These are phyloP conservation scores for Trissolcus japonicus DNA, from an alignment of 2,888 invertebrate species.

Conservation along the genomic window DNA sequence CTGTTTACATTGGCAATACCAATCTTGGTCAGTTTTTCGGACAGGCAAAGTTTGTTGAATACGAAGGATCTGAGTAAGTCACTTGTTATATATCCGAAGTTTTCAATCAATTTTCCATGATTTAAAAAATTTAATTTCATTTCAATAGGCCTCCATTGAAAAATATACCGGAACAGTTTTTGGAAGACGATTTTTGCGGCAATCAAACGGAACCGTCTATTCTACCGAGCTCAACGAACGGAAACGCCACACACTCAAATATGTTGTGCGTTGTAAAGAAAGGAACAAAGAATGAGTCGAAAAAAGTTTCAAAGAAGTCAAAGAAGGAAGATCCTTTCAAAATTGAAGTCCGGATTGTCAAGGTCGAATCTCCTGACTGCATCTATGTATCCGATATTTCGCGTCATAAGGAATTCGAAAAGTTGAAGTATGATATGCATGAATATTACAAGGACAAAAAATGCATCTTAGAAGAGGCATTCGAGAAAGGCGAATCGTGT, in stretches of 20 bases:
- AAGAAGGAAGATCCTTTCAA: slow-evolving; percentile 73
- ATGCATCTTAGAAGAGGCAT: slow-evolving; percentile 29
- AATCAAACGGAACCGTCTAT: not conserved
- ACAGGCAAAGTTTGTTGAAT: not conserved
- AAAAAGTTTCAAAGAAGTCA: not conserved
- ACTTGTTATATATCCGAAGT: not conserved
- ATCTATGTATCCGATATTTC: slow-evolving; percentile 80
- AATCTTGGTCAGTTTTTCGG: slow-evolving; percentile 77
- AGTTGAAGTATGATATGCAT: slow-evolving; percentile 79
- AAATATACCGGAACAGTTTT: not conserved
- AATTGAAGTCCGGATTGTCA: slow-evolving; percentile 77
- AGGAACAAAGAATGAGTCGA: too few species aligned
- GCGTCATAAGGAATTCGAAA: slow-evolving; percentile 76
- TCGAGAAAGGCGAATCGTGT: slow-evolving; percentile 76
- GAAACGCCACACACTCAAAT: not conserved
- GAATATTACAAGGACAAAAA: slow-evolving; percentile 75
- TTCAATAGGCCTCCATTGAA: not conserved
- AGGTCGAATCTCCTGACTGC: slow-evolving; percentile 79
- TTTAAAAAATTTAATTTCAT: too few species aligned
- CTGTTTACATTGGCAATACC: slow-evolving; percentile 62
- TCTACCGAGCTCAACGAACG: not conserved
- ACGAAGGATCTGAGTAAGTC: slow-evolving; percentile 17
- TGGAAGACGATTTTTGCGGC: not conserved
- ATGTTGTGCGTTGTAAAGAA: not conserved
- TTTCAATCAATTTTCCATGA: too few species aligned